Base-by-base conservation (phyloP, 1,140 invertebrate genomes). In the Stenopsyche tienmushanensis region DNA sequence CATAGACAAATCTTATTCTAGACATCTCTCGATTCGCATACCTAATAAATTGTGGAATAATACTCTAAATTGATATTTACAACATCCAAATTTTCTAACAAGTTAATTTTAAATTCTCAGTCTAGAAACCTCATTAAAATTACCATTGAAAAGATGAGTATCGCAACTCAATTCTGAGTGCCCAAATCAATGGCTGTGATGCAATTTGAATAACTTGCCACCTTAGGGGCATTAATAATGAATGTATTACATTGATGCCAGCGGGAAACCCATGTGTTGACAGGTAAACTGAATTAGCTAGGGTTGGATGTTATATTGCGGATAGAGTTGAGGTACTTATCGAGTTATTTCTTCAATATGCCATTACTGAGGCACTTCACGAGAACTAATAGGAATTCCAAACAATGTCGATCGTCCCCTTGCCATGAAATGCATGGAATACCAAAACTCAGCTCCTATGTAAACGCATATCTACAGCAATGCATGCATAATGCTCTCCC, bases 361-460 rank as follows among this genome's bases (percentile, higher is more conserved):
- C 50, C 50, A 53, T 53, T 53, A 21, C 39, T 13, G 34, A 57
- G 39, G 34, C 54, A 57, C 54, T 57, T 39, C n/a, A 57, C 26
- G 54, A 17, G 18, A 57, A 57, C 54, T 57, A 57, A 57, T 57
- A 57, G 54, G 54, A 57, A 57, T 57, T 57, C 54, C 54, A 57
- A 57, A 57, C 54, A 57, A 57, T 57, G 24, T 39, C 54, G n/a
- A 21, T 13, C 29, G 54, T 57, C 39, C 54, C 54, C 34, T 42
- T 42, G 29, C 39, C 15, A 57, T 29, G 18, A 15, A 21, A 57
- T 57, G 39, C 54, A 29, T 57, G 7, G 54, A 57, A 57, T 57
- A 21, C 54, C 54, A 57, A 57, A 41, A 41, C 3, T 13, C 29
- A 34, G 29, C 29, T 13, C 29, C 13, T 49, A 20, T 49, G 18